Percentiles rank a stretch among this genome's conserved stretches.
Conservation (phyloP, 92 coral and sea anemone species). For the Phymanthus crucifer region DNA sequence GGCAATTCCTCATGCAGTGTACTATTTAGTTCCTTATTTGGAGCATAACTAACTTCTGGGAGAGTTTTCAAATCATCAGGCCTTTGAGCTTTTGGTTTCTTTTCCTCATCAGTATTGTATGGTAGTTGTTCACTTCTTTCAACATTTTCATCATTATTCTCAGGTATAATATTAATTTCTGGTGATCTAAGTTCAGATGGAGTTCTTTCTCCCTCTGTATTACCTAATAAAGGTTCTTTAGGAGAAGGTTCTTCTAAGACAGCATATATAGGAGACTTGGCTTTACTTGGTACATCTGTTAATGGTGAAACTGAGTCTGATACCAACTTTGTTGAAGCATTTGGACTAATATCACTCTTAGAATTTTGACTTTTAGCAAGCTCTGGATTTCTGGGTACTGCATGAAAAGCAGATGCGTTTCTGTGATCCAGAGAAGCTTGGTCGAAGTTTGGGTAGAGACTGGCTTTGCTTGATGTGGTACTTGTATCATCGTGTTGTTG, state of each 20-base stretch:
- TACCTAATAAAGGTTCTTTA: neutral
- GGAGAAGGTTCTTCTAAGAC: conserved; percentile 32
- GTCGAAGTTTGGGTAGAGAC: conserved; percentile 68
- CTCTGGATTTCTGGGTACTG: conserved; percentile 1
- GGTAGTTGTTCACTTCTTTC: conserved; percentile 1
- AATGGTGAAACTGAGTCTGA: neutral
- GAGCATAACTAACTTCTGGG: neutral
- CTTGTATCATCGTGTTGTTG: conserved; percentile 58
- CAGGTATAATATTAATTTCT: neutral
- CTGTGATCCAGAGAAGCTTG: conserved; percentile 71
- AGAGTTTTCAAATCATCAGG: neutral
- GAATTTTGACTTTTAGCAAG: neutral
- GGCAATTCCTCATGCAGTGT: neutral
- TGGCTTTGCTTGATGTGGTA: conserved; percentile 70
- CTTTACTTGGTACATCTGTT: conserved; percentile 2
- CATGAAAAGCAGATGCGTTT: conserved; percentile 30
- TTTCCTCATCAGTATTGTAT: neutral
- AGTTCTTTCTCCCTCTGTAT: neutral
- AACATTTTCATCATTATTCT: neutral
- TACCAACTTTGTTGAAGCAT: conserved; percentile 8
- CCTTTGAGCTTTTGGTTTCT: neutral
- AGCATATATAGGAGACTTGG: conserved; percentile 53
- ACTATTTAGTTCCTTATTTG: neutral
- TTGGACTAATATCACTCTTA: neutral
- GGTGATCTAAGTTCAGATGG: neutral